Percentiles rank a stretch among this genome's conserved stretches.
These are phyloP conservation scores for Selene dorsalis DNA, from an alignment of 2,797 vertebrate genomes.

Conservation along the genomic window DNA sequence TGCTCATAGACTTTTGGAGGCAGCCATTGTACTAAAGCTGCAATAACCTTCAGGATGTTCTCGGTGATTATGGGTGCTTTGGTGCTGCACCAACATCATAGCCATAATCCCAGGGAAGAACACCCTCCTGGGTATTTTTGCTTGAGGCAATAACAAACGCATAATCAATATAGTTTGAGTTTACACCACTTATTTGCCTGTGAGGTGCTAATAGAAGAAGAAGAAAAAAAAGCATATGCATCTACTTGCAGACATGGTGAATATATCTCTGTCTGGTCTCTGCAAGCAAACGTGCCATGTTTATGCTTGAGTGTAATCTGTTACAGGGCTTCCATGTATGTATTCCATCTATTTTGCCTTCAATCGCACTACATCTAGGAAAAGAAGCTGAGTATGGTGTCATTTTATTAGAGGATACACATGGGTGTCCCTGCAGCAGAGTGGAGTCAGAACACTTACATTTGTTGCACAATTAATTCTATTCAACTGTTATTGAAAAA, in stretches of 20 bases:
- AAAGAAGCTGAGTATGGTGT: not conserved
- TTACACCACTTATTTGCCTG: constrained; percentile 51
- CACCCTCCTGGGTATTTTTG: constrained; percentile 64
- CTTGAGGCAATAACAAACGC: constrained; percentile 61
- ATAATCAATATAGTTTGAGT: constrained; percentile 55
- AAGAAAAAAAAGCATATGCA: constrained; percentile 8
- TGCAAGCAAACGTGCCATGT: constrained; percentile 11
- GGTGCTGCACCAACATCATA: constrained; percentile 54
- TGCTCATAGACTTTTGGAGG: constrained; percentile 21
- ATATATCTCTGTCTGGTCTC: not conserved
- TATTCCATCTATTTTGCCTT: not conserved
- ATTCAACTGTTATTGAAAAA: too few species aligned
- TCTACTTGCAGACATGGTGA: constrained; percentile 40
- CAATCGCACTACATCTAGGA: not conserved
- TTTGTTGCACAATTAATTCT: not conserved
- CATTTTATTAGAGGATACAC: not conserved
- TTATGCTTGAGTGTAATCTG: constrained; percentile 10
- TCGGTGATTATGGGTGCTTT: constrained; percentile 52
- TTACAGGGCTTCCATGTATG: not conserved
- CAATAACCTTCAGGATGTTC: constrained; percentile 63
- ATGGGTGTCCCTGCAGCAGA: not conserved
- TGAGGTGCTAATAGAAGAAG: constrained; percentile 28
- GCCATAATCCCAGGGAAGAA: constrained; percentile 63
- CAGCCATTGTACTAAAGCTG: constrained; percentile 50
- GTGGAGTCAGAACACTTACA: not conserved